Conservation (phyloP, 1,140 invertebrate species). For the Nasonia vitripennis region DNA sequence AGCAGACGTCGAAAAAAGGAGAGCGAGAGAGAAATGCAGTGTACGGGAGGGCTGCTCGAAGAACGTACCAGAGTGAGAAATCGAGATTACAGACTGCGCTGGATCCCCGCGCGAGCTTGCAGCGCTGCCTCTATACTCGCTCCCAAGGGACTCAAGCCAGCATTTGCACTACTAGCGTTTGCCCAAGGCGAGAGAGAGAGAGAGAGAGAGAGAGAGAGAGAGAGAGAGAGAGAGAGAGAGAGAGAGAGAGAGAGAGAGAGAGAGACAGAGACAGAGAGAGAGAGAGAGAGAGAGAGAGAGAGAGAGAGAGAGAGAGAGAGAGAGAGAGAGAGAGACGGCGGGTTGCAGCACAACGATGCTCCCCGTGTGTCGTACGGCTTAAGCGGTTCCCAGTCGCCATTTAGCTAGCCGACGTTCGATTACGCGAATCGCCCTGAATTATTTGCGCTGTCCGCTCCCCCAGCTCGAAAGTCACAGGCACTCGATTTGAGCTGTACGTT, state of each 20-base stretch:
- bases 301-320: not conserved
- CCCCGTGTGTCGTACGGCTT: not conserved
- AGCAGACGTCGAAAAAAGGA: conserved; percentile 7
- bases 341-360: not conserved
- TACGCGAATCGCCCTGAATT: not conserved
- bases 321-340: not conserved
- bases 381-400: not conserved
- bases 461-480: not conserved
- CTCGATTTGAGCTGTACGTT: not conserved
- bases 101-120: not conserved
- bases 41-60: not conserved
- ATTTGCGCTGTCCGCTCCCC: not conserved
- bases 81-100: conserved; percentile 5
- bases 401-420: not conserved
- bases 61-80: conserved; percentile 8
- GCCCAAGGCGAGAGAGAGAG: not conserved
- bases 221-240: not conserved
- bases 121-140: not conserved
- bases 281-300: too few relatives aligned
- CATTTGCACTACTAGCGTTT: not conserved
- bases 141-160: not conserved
- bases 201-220: not conserved
- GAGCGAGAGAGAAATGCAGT: not conserved
- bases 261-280: not conserved
- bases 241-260: not conserved